Base-by-base conservation (phyloP, 1,140 invertebrate genomes). In the Temnothorax longispinosus region DNA sequence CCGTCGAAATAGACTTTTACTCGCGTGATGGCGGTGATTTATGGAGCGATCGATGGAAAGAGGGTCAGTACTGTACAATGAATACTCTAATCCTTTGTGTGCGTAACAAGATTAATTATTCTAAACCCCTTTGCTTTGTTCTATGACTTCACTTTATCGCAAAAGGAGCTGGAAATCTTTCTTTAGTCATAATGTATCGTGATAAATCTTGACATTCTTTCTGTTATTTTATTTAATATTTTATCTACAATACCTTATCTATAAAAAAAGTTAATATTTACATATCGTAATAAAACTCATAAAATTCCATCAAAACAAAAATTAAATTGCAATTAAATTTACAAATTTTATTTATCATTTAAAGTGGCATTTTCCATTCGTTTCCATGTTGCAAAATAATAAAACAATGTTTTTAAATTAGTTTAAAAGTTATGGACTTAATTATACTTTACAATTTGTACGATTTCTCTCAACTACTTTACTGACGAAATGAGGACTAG, bases 1-100 rank as follows among this genome's bases (percentile, higher is more conserved):
- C 32, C 3, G 13, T 52, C 13, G 76, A 78, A 78, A 52, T 13
- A 52, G 62, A 69, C 21, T 27, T 58, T 56, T 75, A 56, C 56
- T 80, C 44, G 77, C 32, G 77, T 67, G 62, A 80, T 67, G 32
- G 11, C 44, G 32, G 60, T 67, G 62, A 80, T 80, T 80, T 80
- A 80, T 38, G 18, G 47, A 15, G n/a, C 6, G 62, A 69, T 54
- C 77, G 47, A 80, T 80, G 15, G 5, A 69, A 67, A 69, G 60
- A 69, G 62, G 47, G 62, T 67, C n/a, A 67, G 32, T 80, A 15
- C 62, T 38, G 44, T n/a, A 52, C 60, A 47, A 67, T 52, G 44
- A 67, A 27, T 50, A 64, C 62, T 69, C 47, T 67, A 78, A 65
- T 67, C 44, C 32, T 80, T 69, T 54, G 62, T 65, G 15, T 52